A percentile compares a stretch with the other conserved stretches of the same genome.
Evolutionary conservation across 2,113 vertebrate species (phyloP).

Genomic region (Siniperca chuatsi): DNA sequence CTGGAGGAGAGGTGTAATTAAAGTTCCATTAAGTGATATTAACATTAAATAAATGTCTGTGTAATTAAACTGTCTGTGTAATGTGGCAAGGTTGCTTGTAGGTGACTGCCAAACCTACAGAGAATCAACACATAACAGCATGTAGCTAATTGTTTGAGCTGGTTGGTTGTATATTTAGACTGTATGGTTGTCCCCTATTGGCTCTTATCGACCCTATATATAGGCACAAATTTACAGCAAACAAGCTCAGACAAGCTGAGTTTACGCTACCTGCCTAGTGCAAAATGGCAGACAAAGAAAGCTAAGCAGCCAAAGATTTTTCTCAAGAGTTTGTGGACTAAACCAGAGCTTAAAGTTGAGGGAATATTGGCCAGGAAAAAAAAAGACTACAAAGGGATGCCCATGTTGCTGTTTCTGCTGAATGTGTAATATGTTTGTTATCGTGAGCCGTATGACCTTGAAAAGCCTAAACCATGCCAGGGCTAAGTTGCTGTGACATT

Average conservation of each 20-base stretch:
- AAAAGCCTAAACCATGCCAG: neutral
- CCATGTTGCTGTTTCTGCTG: neutral
- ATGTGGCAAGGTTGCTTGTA: conserved; percentile 32
- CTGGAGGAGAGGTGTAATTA: conserved; percentile 57
- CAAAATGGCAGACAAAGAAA: conserved; percentile 21
- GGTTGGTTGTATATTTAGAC: neutral
- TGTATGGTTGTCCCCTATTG: conserved; percentile 24
- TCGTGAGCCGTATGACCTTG: conserved; percentile 3
- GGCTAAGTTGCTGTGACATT: neutral
- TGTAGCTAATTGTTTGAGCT: conserved; percentile 9
- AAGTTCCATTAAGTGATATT: conserved; percentile 61
- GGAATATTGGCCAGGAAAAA: neutral
- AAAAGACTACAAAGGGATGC: neutral
- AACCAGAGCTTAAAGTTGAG: neutral
- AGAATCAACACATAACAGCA: conserved; percentile 32
- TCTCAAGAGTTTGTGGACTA: neutral
- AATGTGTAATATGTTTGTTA: conserved; percentile 3
- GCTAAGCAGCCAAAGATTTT: neutral
- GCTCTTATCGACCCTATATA: conserved; percentile 15
- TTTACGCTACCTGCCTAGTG: neutral
- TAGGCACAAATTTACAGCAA: conserved; percentile 15
- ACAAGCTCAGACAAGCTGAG: conserved; percentile 27
- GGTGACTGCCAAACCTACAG: conserved; percentile 37
- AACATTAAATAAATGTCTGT: conserved; percentile 57
- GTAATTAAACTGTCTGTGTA: conserved; percentile 54